Evolutionary conservation across 2,113 vertebrate species (phyloP).

Genomic region (Daboia siamensis): DNA sequence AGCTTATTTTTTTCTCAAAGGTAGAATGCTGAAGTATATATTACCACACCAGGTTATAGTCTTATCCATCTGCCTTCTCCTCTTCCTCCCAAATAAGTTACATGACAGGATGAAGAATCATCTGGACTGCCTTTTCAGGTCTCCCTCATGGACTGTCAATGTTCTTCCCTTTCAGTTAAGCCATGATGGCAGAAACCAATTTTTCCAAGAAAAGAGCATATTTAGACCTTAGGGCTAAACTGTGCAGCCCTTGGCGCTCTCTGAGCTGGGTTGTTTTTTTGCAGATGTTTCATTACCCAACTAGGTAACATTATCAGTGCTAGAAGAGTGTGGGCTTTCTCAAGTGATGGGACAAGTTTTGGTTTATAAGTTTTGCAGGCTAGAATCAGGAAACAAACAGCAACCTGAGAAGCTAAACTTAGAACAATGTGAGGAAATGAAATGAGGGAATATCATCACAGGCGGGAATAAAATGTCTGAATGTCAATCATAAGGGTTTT

Average conservation of each 20-base stretch:
- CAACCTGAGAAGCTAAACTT: conserved; percentile 4
- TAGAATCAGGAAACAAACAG: conserved; percentile 13
- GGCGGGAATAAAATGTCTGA: background rate
- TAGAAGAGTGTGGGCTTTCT: background rate
- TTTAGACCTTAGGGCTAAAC: background rate
- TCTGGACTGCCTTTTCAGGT: background rate
- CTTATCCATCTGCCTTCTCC: background rate
- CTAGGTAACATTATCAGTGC: background rate
- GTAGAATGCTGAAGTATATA: background rate
- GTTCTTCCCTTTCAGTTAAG: background rate
- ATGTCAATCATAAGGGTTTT: background rate
- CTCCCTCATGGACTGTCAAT: background rate
- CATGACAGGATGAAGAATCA: background rate
- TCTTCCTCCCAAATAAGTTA: background rate
- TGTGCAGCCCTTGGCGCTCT: background rate
- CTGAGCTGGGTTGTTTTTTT: background rate
- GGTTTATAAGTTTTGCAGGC: conserved; percentile 13
- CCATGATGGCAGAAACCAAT: background rate
- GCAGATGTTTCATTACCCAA: background rate
- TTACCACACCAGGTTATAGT: background rate
- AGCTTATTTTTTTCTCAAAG: background rate
- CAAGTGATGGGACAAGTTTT: background rate
- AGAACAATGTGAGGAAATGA: background rate
- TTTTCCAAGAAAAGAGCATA: background rate
- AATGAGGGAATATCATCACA: background rate